These are phyloP conservation scores for Drosophila kurseongensis DNA, from an alignment of 1,140 invertebrate species.

Conservation along the genomic window DNA sequence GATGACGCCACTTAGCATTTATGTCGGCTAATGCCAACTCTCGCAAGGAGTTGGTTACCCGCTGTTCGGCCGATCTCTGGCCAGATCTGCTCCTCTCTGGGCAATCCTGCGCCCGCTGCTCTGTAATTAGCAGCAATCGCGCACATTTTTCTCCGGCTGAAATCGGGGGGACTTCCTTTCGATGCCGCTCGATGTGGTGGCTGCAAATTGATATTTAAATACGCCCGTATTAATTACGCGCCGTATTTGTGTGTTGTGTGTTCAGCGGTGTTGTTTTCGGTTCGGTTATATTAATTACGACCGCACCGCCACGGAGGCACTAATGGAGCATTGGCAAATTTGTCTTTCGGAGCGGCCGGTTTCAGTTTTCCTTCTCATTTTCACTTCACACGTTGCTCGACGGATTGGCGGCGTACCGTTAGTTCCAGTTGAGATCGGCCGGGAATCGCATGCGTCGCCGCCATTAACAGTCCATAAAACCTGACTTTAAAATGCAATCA, in stretches of 20 bases:
- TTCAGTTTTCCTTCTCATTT: constrained; percentile 46
- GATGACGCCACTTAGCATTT: constrained; percentile 84
- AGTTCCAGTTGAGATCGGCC: constrained; percentile 33
- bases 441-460: constrained; percentile 68
- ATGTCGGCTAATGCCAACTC: constrained; percentile 80
- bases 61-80: constrained; percentile 5
- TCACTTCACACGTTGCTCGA: constrained; percentile 49
- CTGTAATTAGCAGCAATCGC: constrained; percentile 82
- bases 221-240: constrained; percentile 78
- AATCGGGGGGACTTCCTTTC: constrained; percentile 27
- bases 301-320: constrained; percentile 55
- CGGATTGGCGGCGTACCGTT: constrained; percentile 17
- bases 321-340: constrained; percentile 71
- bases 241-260: constrained; percentile 40
- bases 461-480: constrained; percentile 79
- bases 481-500: constrained; percentile 66
- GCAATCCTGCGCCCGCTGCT: constrained; percentile 39
- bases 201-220: constrained; percentile 84
- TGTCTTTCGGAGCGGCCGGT: constrained; percentile 51
- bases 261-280: constrained; percentile 15
- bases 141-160: constrained; percentile 67
- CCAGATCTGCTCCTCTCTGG: constrained; percentile 1
- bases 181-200: constrained; percentile 19
- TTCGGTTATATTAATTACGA: constrained; percentile 70
- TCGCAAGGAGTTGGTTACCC: constrained; percentile 19